phyloP scores from a whole-genome alignment of 2,888 invertebrate genomes.

The Lobophora halterata region DNA sequence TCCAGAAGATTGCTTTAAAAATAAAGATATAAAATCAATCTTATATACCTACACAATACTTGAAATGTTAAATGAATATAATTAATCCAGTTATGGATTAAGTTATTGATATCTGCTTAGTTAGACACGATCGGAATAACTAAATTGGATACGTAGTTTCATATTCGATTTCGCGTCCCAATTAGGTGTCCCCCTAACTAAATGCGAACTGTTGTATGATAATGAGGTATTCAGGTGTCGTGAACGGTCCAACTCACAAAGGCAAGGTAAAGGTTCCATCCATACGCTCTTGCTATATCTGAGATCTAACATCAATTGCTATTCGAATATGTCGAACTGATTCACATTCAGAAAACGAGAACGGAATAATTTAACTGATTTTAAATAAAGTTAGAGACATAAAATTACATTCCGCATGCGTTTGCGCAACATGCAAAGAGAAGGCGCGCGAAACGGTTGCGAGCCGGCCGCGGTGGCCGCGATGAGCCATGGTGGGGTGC shows the following conservation, averaged over 20 bases:
- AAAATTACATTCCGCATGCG: conserved; percentile 56
- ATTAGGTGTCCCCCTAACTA: conserved; percentile 39
- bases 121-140: conserved; percentile 9
- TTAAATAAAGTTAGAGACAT: conserved; percentile 39
- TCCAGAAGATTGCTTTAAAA: conserved; percentile 9
- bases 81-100: conserved; percentile 1
- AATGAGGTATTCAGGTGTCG: conserved; percentile 43
- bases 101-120: conserved; percentile 3
- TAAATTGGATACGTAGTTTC: conserved; percentile 15
- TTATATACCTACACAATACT: no score
- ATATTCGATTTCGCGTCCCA: conserved; percentile 41
- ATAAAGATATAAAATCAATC: conserved; percentile 9
- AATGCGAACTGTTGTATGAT: conserved; percentile 44
- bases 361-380: conserved; percentile 18
- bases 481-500: conserved; percentile 47
- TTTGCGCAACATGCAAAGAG: conserved; percentile 73
- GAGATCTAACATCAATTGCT: conserved; percentile 2
- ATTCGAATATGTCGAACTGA: conserved; percentile 11
- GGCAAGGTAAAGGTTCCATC: conserved; percentile 17
- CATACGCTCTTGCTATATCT: background rate
- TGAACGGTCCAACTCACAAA: conserved; percentile 37
- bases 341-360: conserved; percentile 29
- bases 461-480: conserved; percentile 24
- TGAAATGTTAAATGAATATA: conserved; percentile 10
- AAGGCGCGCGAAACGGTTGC: conserved; percentile 51